Base-by-base conservation (phyloP, 2,797 vertebrate species). In the Iguana delicatissima region DNA sequence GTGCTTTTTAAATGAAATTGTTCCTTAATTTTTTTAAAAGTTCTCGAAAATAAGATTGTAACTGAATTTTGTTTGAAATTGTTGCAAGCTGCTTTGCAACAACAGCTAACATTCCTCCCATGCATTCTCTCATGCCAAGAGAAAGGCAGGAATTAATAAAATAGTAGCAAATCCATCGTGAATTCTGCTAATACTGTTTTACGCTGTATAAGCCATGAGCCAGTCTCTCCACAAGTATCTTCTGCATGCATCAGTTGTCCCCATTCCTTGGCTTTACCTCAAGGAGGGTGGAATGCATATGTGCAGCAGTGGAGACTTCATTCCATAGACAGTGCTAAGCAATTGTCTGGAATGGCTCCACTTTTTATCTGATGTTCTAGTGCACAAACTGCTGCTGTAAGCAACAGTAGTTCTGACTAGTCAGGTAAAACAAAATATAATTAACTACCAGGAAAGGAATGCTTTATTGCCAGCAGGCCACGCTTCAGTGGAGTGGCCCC, bases 331-430 rank as follows among this genome's bases (percentile, higher is more conserved):
- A 6, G 35, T 10, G 86, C 62, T 35, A 73, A 86, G 0, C 62
- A 73, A 52, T 13, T 35, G 29, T 64, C 93, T 91, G 80, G 13
- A 74, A 92, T 6, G 3, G 24, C 72, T 32, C 29, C 62, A 72
- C 55, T 2, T 87, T 77, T 80, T 91, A 4, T 91, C 89, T 84
- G 89, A 83, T 84, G 92, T 0, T 55, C 86, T 73, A n/a, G 8
- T 38, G 13, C 67, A 89, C 73, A 32, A 26, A 64, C 57, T 16
- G 81, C 1, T 89, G 86, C 35, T 86, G 57, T 69, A 92, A 88
- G 13, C 85, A 38, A 46, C 73, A 76, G 79, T 57, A 85, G 20
- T 82, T 88, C 64, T 79, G 29, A 87, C 91, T 80, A 83, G 38
- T 89, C 83, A 82, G 35, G 93, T 55, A 88, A 84, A 94, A 72